A percentile compares a stretch with the other conserved stretches of the same genome.
These are phyloP conservation scores for Melitaea cinxia DNA, from an alignment of 1,140 invertebrate genomes.

Conservation along the genomic window DNA sequence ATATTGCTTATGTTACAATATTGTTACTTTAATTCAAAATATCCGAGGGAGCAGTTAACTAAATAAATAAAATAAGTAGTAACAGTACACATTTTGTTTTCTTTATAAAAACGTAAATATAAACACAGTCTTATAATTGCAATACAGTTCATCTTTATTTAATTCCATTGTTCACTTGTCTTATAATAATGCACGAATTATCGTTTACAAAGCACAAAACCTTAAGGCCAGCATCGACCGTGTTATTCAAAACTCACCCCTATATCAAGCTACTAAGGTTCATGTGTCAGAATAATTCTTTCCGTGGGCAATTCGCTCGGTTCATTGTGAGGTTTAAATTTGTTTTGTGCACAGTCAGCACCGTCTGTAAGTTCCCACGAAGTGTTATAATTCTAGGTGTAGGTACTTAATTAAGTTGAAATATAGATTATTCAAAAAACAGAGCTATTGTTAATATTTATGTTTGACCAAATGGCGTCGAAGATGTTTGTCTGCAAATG, in stretches of 20 bases:
- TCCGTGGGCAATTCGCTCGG: constrained; percentile 5
- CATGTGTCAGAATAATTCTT: constrained; percentile 3
- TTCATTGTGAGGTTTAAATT: constrained; percentile 52
- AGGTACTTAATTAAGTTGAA: constrained; percentile 42
- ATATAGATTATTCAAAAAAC: constrained; percentile 30
- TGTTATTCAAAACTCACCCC: background rate
- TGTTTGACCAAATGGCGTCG: background rate
- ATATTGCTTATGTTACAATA: no score
- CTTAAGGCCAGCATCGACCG: background rate
- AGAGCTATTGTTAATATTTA: background rate
- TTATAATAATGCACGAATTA: background rate
- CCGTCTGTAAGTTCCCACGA: constrained; percentile 55
- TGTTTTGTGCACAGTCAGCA: constrained; percentile 62
- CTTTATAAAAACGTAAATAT: background rate
- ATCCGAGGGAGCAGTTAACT: no score
- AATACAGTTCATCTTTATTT: constrained; percentile 13
- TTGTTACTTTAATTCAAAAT: no score
- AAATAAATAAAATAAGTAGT: no score
- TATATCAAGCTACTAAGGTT: background rate
- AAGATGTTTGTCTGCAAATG: no score
- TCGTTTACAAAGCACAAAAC: background rate
- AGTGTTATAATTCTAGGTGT: constrained; percentile 48
- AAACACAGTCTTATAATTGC: background rate
- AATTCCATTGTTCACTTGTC: background rate
- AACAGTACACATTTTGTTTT: no score